Evolutionary conservation across 1,140 invertebrate species (phyloP).

Genomic region (Drosophila ogumai): DNA sequence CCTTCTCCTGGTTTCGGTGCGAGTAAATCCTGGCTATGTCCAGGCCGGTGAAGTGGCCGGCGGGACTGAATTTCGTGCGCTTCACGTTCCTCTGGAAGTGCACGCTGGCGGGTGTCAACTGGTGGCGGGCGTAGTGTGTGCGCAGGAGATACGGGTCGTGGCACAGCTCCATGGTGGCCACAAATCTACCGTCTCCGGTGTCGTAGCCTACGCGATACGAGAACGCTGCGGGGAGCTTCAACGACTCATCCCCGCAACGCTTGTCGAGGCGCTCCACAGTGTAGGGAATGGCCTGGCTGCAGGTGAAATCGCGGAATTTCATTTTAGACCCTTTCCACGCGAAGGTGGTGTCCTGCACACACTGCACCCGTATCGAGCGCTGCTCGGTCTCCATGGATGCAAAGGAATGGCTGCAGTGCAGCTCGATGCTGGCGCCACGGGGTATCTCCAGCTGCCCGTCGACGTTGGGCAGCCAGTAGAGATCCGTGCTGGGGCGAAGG

Average conservation of each 20-base stretch:
- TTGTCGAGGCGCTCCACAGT: slow-evolving; percentile 47
- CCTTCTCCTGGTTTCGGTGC: slow-evolving; percentile 39
- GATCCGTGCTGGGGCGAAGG: slow-evolving; percentile 47
- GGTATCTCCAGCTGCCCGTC: slow-evolving; percentile 59
- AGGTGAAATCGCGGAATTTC: slow-evolving; percentile 63
- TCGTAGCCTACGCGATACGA: slow-evolving; percentile 75
- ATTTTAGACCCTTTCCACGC: slow-evolving; percentile 45
- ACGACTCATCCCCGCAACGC: slow-evolving; percentile 33
- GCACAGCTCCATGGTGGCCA: slow-evolving; percentile 70
- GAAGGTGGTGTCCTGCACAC: slow-evolving; percentile 61
- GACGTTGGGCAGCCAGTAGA: slow-evolving; percentile 69
- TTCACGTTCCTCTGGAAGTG: slow-evolving; percentile 69
- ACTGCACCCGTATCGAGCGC: slow-evolving; percentile 47
- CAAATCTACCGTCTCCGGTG: slow-evolving; percentile 56
- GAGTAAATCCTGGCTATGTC: slow-evolving; percentile 70
- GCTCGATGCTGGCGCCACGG: slow-evolving; percentile 59
- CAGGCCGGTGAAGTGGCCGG: slow-evolving; percentile 58
- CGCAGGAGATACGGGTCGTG: slow-evolving; percentile 56
- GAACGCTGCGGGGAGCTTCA: background rate
- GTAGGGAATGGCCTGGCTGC: slow-evolving; percentile 43
- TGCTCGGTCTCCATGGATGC: slow-evolving; percentile 22
- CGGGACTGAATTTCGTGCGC: slow-evolving; percentile 62
- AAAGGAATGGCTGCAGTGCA: slow-evolving; percentile 61
- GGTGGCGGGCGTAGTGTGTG: slow-evolving; percentile 61
- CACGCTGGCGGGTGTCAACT: slow-evolving; percentile 56